These are phyloP conservation scores for Monochamus alternatus DNA, from an alignment of 2,888 invertebrate genomes.

Conservation along the genomic window DNA sequence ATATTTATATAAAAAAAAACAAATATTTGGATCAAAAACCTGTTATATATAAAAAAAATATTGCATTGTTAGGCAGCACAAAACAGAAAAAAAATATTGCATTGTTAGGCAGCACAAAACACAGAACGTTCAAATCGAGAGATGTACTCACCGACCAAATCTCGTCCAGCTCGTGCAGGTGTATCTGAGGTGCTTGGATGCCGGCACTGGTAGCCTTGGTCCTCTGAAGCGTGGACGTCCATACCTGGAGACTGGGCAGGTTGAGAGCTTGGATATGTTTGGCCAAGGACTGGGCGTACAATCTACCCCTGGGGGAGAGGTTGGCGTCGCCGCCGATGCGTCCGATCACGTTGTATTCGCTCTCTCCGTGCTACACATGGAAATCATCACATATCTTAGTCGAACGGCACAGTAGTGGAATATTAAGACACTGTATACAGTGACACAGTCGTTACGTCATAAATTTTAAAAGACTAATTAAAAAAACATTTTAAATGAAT, in stretches of 20 bases:
- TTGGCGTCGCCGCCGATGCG: constrained; percentile 93
- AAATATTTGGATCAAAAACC: too few species aligned
- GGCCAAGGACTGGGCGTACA: constrained; percentile 84
- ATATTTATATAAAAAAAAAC: too few species aligned
- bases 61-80: too few species aligned
- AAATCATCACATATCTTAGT: constrained; percentile 30
- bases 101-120: too few species aligned
- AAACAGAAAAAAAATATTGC: too few species aligned
- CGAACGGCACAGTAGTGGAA: too few species aligned
- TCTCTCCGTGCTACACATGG: constrained; percentile 88
- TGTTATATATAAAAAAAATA: too few species aligned
- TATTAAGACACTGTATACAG: too few species aligned
- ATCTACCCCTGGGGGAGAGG: constrained; percentile 85
- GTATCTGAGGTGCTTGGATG: constrained; percentile 86
- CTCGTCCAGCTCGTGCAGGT: constrained; percentile 91
- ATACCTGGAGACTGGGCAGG: constrained; percentile 84
- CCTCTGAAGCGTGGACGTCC: constrained; percentile 91
- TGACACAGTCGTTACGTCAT: too few species aligned
- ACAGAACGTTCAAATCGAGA: too few species aligned
- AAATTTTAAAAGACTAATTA: too few species aligned
- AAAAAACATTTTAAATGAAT: too few species aligned
- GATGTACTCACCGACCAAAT: constrained; percentile 85
- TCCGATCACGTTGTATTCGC: constrained; percentile 91
- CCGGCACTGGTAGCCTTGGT: constrained; percentile 91
- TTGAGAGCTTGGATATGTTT: constrained; percentile 81